These are phyloP conservation scores for Poecilia latipinna DNA, from an alignment of 2,113 vertebrate genomes.

Conservation along the genomic window DNA sequence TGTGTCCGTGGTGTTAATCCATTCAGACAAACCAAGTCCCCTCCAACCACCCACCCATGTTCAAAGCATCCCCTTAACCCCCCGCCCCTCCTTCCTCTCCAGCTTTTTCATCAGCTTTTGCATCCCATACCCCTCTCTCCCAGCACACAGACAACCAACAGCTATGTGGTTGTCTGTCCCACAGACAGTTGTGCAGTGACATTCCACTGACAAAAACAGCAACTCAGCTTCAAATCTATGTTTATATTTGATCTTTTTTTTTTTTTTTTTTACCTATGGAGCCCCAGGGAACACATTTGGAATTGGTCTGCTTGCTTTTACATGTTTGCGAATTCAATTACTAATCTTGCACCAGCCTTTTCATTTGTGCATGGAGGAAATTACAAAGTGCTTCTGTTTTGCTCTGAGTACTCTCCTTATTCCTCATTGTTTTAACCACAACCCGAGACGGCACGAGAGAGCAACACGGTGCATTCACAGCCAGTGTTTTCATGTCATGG, in stretches of 20 bases:
- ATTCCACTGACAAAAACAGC: slow-evolving; percentile 26
- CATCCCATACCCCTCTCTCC: slow-evolving; percentile 41
- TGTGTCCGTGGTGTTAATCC: slow-evolving; percentile 79
- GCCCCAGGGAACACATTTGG: slow-evolving; percentile 39
- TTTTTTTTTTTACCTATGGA: slow-evolving; percentile 5
- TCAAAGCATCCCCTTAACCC: neutral
- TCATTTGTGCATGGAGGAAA: slow-evolving; percentile 23
- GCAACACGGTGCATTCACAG: slow-evolving; percentile 40
- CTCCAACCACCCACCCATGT: neutral
- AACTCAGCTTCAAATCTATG: slow-evolving; percentile 66
- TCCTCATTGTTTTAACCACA: slow-evolving; percentile 47
- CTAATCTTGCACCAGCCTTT: slow-evolving; percentile 41
- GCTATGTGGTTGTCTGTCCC: slow-evolving; percentile 26
- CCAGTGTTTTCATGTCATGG: slow-evolving; percentile 65
- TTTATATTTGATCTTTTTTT: slow-evolving; percentile 38
- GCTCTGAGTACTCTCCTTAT: slow-evolving; percentile 1
- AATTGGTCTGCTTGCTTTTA: slow-evolving; percentile 37
- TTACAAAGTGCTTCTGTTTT: slow-evolving; percentile 16
- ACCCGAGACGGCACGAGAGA: slow-evolving; percentile 59
- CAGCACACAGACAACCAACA: slow-evolving; percentile 61
- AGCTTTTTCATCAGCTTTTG: slow-evolving; percentile 15
- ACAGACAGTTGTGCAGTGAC: slow-evolving; percentile 37
- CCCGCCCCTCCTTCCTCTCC: slow-evolving; percentile 13
- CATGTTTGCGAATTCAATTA: slow-evolving; percentile 57
- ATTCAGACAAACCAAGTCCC: slow-evolving; percentile 34